These are phyloP conservation scores for Entomobrya proxima DNA, from an alignment of 2,888 invertebrate species.

Conservation along the genomic window DNA sequence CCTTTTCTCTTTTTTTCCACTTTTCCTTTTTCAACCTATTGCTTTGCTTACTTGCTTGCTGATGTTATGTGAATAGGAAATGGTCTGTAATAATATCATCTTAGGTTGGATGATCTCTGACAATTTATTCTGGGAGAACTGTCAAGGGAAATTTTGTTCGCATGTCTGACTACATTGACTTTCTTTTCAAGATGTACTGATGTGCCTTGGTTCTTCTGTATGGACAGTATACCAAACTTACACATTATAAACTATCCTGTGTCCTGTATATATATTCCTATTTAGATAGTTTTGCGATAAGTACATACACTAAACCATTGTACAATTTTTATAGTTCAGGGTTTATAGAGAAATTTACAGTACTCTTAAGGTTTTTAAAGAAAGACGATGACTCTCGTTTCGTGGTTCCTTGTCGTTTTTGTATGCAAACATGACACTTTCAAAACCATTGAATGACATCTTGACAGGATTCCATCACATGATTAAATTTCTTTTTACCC, in stretches of 20 bases:
- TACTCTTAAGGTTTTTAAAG: conserved; percentile 49
- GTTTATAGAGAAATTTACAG: conserved; percentile 21
- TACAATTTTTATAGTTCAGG: conserved; percentile 27
- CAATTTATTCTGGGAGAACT: conserved; percentile 69
- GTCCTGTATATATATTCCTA: background rate
- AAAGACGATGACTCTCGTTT: conserved; percentile 53
- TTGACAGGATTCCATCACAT: conserved; percentile 69
- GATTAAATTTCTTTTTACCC: conserved; percentile 65
- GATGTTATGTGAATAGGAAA: conserved; percentile 68
- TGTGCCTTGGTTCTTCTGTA: background rate
- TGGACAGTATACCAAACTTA: background rate
- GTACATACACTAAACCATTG: background rate
- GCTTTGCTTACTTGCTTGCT: conserved; percentile 58
- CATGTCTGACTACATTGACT: conserved; percentile 60
- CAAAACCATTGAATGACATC: conserved; percentile 67
- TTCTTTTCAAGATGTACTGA: conserved; percentile 39
- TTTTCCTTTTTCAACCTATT: conserved; percentile 43
- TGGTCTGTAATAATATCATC: conserved; percentile 70
- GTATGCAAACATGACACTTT: conserved; percentile 70
- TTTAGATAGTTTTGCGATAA: background rate
- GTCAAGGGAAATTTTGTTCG: conserved; percentile 66
- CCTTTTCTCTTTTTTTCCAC: conserved; percentile 46
- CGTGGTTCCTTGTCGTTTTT: conserved; percentile 26
- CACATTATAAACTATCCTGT: background rate
- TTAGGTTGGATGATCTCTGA: conserved; percentile 69